phyloP scores from a whole-genome alignment of 2,888 invertebrate genomes.

The Panzeria rudis region DNA sequence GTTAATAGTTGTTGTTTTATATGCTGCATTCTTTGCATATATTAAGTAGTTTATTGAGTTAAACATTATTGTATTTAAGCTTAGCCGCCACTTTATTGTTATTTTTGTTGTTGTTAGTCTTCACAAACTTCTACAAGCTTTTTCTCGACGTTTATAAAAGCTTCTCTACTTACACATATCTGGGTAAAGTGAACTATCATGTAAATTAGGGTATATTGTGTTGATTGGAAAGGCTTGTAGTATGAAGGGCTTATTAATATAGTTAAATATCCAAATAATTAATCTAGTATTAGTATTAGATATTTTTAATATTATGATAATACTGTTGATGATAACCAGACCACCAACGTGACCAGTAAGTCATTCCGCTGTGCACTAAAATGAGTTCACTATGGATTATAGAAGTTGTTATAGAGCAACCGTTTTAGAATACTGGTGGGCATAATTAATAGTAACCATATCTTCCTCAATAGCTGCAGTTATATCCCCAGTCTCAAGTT shows the following conservation, averaged over 20 bases:
- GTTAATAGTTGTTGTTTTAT: constrained; percentile 53
- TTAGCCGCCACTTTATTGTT: constrained; percentile 65
- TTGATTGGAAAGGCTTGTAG: neutral
- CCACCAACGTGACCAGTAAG: too few relatives aligned
- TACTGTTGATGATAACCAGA: too few relatives aligned
- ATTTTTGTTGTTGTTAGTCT: constrained; percentile 55
- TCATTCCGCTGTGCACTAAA: too few relatives aligned
- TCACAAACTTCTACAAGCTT: constrained; percentile 55
- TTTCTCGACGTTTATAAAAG: constrained; percentile 57
- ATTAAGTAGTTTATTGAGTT: constrained; percentile 72
- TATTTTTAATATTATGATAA: too few relatives aligned
- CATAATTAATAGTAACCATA: too few relatives aligned
- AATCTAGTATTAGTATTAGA: too few relatives aligned
- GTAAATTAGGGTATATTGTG: constrained; percentile 8
- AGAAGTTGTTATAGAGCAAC: too few relatives aligned
- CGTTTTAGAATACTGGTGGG: too few relatives aligned
- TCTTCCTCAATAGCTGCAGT: too few relatives aligned
- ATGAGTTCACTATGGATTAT: too few relatives aligned
- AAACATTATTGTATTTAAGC: constrained; percentile 66
- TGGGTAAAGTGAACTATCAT: constrained; percentile 11
- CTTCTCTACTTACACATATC: constrained; percentile 51
- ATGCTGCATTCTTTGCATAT: constrained; percentile 70
- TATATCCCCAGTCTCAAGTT: too few relatives aligned
- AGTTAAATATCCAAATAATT: neutral
- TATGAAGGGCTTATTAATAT: neutral